phyloP scores from a whole-genome alignment of 2,797 vertebrate genomes.

The Graptemys geographica region DNA sequence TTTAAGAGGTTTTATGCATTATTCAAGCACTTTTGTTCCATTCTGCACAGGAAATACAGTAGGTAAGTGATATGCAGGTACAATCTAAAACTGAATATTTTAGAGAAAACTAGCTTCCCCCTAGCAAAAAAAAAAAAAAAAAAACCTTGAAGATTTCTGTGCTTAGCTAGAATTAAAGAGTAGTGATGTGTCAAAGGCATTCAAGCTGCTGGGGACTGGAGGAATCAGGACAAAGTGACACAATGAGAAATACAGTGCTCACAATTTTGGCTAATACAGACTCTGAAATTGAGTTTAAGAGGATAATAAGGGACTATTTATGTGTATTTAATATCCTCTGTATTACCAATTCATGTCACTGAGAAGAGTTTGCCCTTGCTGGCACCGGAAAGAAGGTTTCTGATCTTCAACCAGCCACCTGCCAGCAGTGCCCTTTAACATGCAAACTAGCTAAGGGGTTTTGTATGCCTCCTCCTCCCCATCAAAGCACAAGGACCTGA shows the following conservation, averaged over 20 bases:
- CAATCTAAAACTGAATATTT: conserved; percentile 30
- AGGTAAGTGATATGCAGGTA: conserved; percentile 20
- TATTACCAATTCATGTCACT: conserved; percentile 53
- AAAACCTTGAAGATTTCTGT: neutral
- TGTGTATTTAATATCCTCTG: conserved; percentile 33
- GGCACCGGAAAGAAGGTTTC: conserved; percentile 42
- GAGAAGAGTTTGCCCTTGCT: conserved; percentile 68
- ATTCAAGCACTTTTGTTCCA: conserved; percentile 55
- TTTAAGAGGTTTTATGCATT: conserved; percentile 63
- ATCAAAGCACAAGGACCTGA: conserved; percentile 50
- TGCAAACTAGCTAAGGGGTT: conserved; percentile 59
- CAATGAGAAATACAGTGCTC: neutral
- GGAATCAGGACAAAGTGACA: neutral
- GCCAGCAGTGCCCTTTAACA: conserved; percentile 57
- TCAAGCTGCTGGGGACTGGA: neutral
- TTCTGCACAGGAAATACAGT: conserved; percentile 47
- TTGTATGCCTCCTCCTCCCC: neutral
- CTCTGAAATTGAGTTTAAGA: conserved; percentile 14
- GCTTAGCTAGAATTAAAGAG: conserved; percentile 41
- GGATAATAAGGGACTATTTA: conserved; percentile 35
- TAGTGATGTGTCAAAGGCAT: neutral
- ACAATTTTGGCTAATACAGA: conserved; percentile 13
- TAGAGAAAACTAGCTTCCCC: neutral
- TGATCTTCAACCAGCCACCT: conserved; percentile 60
- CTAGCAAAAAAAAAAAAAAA: neutral